Evolutionary conservation across 2,797 vertebrate genomes (phyloP), one percentile per base, ranked within the genome.

Genomic region (Chaunax sp.): DNA sequence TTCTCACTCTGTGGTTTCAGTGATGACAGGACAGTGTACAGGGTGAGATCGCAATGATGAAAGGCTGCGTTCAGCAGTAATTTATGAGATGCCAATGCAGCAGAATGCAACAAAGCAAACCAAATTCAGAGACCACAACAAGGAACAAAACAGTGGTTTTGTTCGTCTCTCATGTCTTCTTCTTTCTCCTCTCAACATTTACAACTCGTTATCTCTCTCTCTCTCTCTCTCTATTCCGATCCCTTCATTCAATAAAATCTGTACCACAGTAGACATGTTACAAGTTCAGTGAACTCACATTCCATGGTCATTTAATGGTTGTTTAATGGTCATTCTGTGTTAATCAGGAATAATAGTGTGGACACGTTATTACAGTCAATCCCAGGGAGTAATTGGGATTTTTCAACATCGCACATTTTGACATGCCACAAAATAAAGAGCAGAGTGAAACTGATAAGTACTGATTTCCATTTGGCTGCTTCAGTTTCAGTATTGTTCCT

Each of bases 41-140:
- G 18, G 13, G n/a, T 25, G 67, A 66, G 72, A 82, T 77, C 50
- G 73, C 70, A 71, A 60, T 66, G 69, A 49, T 9, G n/a, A 33
- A 30, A 1, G 50, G 43, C 30, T 2, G 2, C 2, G 25, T 40
- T 64, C 40, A 47, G 51, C 9, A 1, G 8, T 61, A 55, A 75
- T 61, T 65, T 52, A 16, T 54, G 46, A 69, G 46, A 55, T 10
- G 30, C 33, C 46, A 22, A 55, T 47, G 9, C 33, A 25, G 44
- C 55, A 18, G 28, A 22, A 13, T 0, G 45, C 28, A 22, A 46
- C 23, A 51, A 70, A 51, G 35, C 10, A 22, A n/a, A 37, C 37
- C 25, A 7, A 49, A 78, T 26, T 46, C 71, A 69, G 56, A 28
- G 10, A 66, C 16, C 56, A 62, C 58, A 22, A 35, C 37, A 15